Conservation (phyloP, 92 coral and sea anemone species). For the Palythoa caribaeorum region DNA sequence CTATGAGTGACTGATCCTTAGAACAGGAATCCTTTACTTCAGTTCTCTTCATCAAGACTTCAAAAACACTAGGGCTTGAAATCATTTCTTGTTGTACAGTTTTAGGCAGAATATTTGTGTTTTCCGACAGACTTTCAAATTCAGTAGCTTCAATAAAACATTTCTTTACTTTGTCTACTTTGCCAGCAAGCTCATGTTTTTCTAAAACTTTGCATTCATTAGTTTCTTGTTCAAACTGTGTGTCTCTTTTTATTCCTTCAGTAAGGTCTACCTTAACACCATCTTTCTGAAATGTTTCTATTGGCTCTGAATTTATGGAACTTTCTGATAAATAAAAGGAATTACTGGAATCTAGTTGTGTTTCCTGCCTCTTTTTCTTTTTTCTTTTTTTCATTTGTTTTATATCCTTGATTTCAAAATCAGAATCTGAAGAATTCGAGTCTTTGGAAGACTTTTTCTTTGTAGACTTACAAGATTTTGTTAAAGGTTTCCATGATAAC, state of each 20-base stretch:
- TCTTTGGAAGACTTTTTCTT: constrained; percentile 19
- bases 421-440: constrained; percentile 25
- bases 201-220: background rate
- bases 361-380: constrained; percentile 8
- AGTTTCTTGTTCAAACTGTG: background rate
- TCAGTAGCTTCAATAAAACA: background rate
- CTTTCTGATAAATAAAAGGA: background rate
- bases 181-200: background rate
- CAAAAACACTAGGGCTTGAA: constrained; percentile 72
- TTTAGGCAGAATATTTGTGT: background rate
- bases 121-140: background rate
- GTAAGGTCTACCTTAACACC: background rate
- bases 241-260: background rate
- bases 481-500: constrained; percentile 32
- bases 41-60: constrained; percentile 75
- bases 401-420: constrained; percentile 16
- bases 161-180: background rate
- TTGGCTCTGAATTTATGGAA: background rate
- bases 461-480: constrained; percentile 10
- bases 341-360: background rate
- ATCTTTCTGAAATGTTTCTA: background rate
- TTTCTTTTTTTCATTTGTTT: background rate
- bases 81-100: background rate
- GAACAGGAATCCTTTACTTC: background rate
- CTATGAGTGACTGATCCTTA: background rate